A percentile compares a stretch with the other conserved stretches of the same genome.
These are phyloP conservation scores for Leptobrachium ailaonicum DNA, from an alignment of 2,113 vertebrate genomes.

Conservation along the genomic window DNA sequence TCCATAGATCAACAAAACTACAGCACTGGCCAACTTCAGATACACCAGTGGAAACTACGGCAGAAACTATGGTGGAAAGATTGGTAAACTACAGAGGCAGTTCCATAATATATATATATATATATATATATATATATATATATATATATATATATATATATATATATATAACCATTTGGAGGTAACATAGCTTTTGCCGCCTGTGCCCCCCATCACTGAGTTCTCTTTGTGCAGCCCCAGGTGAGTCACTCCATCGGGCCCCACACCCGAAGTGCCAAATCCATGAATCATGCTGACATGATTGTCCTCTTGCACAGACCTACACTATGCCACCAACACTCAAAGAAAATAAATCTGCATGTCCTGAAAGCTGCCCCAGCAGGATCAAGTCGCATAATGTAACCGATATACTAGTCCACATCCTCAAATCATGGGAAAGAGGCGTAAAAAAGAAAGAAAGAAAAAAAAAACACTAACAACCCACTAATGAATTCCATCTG, in stretches of 20 bases:
- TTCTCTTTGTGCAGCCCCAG: no score
- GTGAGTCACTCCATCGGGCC: constrained; percentile 6
- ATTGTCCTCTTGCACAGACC: not conserved
- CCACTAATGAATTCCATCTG: constrained; percentile 37
- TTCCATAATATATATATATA: no score
- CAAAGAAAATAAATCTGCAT: not conserved
- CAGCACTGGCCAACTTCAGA: no score
- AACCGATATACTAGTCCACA: constrained; percentile 9
- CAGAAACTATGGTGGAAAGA: no score
- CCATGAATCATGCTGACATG: constrained; percentile 8
- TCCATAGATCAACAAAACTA: no score
- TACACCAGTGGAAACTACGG: no score
- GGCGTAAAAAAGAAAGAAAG: not conserved
- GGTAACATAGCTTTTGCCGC: no score
- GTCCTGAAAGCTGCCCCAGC: not conserved
- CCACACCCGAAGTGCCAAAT: not conserved
- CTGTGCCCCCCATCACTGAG: no score
- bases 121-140: no score
- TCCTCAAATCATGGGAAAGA: constrained; percentile 16
- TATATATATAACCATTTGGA: no score
- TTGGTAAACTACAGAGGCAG: no score
- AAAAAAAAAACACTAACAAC: not conserved
- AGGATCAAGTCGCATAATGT: not conserved
- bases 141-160: no score
- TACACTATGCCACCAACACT: not conserved